Evolutionary conservation across 2,797 vertebrate genomes (phyloP), one percentile per base, ranked within the genome.

Genomic region (Perodicticus potto): DNA sequence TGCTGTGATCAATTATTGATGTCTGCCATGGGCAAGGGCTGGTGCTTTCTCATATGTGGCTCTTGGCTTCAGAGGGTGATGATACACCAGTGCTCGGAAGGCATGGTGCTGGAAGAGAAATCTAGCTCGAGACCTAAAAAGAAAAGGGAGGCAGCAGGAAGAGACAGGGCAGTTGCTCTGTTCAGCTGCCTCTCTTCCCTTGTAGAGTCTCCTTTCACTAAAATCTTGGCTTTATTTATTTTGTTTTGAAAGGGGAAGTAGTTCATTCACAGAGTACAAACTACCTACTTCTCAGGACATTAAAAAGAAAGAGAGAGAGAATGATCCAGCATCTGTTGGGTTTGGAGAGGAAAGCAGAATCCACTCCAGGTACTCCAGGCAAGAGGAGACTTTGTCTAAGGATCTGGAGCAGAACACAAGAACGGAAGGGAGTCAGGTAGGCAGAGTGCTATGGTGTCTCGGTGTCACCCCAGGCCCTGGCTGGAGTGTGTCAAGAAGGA

Each of bases 1-100:
- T 43, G 45, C 59, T 45, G 53, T n/a, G 40, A 95, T 97, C 96
- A 97, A 89, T 95, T 97, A 96, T 93, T 97, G 96, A 96, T 95
- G 96, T 94, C 96, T 96, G 94, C 89, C 86, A 86, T 34, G 53
- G 95, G 82, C 86, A 57, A 93, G 69, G 69, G 85, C 88, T 90
- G 89, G 61, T 92, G 86, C 49, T 94, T 92, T 89, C 88, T 89
- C 74, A 86, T 86, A 93, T 45, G 89, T 23, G 78, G n/a, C 88
- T 93, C 78, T 95, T 89, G 95, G 94, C 72, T 92, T 96, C 94
- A 69, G 83, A 86, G 55, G n/a, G 83, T 94, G 61, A 69, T 89
- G 69, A 83, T 69, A 63, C 72, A 78, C 67, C 87, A 76, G 40
- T 65, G 63, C 57, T 84, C 53, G 65, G 70, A 10, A 91, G 45